Evolutionary conservation across 1,140 invertebrate species (phyloP).

Genomic region (Pseudobourletiella spinata): DNA sequence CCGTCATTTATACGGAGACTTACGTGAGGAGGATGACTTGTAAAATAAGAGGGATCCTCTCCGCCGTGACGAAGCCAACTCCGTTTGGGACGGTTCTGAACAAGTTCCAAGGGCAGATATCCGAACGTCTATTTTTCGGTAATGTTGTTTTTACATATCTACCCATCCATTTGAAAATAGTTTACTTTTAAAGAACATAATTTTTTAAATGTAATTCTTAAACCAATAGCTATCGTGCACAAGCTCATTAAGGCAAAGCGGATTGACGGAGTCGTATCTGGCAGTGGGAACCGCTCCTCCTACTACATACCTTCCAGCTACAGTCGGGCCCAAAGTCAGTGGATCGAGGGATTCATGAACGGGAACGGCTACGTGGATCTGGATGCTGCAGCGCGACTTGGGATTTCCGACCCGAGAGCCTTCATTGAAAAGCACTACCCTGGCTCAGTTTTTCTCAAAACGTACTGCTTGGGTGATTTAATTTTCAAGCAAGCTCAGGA

Average conservation of each 20-base stretch:
- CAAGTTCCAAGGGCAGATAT: conserved; percentile 57
- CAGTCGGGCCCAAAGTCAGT: conserved; percentile 75
- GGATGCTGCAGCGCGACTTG: conserved; percentile 75
- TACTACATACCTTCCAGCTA: conserved; percentile 80
- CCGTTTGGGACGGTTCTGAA: conserved; percentile 67
- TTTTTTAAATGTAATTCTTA: neutral
- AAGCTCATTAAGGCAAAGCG: conserved; percentile 56
- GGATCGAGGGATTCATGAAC: conserved; percentile 83
- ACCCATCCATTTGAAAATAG: conserved; percentile 20
- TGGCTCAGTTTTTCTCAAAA: conserved; percentile 59
- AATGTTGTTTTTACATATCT: conserved; percentile 38
- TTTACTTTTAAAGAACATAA: conserved; percentile 4
- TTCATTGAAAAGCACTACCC: conserved; percentile 71
- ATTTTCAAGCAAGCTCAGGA: conserved; percentile 55
- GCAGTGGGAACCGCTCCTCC: conserved; percentile 56
- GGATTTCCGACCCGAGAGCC: conserved; percentile 71
- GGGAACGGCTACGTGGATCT: conserved; percentile 93
- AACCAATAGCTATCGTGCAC: conserved; percentile 42
- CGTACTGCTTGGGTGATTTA: conserved; percentile 63
- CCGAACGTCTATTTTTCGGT: conserved; percentile 76
- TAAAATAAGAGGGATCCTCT: conserved; percentile 73
- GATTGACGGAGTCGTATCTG: conserved; percentile 67
- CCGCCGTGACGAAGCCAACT: conserved; percentile 77
- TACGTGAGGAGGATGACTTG: conserved; percentile 77
- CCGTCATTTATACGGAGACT: conserved; percentile 78